phyloP scores from a whole-genome alignment of 2,888 invertebrate species.

The Camponotus fellah region DNA sequence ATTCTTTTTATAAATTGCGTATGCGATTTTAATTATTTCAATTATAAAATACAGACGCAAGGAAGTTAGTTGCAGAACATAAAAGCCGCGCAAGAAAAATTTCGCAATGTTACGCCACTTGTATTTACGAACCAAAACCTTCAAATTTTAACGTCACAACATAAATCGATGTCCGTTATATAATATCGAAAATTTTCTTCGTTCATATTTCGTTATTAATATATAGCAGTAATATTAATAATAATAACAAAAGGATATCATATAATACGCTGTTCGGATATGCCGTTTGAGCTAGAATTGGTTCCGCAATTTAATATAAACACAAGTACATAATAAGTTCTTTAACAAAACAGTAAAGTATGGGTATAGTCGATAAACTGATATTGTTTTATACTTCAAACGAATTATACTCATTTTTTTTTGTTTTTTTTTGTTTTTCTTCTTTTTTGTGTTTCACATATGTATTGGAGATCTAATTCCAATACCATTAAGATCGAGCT shows the following conservation, averaged over 20 bases:
- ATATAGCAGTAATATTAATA: slow-evolving; percentile 36
- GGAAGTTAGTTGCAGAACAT: neutral
- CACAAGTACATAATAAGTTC: slow-evolving; percentile 32
- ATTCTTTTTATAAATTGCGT: neutral
- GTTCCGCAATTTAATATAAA: slow-evolving; percentile 35
- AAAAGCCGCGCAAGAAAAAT: neutral
- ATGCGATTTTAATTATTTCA: neutral
- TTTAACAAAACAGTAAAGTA: slow-evolving; percentile 52
- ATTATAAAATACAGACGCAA: slow-evolving; percentile 14
- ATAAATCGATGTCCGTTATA: slow-evolving; percentile 65
- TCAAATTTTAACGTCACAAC: slow-evolving; percentile 57
- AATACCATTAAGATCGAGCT: slow-evolving; percentile 64
- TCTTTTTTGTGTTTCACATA: slow-evolving; percentile 42
- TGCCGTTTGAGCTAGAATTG: slow-evolving; percentile 3
- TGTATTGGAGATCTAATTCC: slow-evolving; percentile 68
- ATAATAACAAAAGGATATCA: slow-evolving; percentile 45
- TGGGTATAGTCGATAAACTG: slow-evolving; percentile 43
- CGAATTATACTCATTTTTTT: slow-evolving; percentile 53
- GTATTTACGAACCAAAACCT: slow-evolving; percentile 60
- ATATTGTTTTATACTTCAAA: slow-evolving; percentile 46
- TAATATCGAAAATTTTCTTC: slow-evolving; percentile 50
- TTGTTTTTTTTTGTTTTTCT: slow-evolving; percentile 33
- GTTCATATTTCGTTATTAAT: slow-evolving; percentile 43
- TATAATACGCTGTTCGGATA: slow-evolving; percentile 13
- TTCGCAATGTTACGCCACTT: slow-evolving; percentile 48